Evolutionary conservation across 1,140 invertebrate species (phyloP).

Genomic region (Drosophila guanche): DNA sequence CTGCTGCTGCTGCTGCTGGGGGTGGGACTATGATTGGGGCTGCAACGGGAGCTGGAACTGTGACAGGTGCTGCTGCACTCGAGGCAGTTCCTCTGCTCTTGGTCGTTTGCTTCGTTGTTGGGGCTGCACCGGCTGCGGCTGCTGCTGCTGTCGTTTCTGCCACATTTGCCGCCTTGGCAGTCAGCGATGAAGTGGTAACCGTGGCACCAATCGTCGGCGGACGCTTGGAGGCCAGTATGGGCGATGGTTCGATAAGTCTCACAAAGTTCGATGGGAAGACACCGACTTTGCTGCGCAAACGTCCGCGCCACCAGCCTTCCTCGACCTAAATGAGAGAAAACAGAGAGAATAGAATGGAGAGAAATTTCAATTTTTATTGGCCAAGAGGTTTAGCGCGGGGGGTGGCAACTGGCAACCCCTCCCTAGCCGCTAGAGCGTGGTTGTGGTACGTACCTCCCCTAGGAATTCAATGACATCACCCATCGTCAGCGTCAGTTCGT

Average conservation of each 20-base stretch:
- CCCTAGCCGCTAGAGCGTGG: conserved; percentile 16
- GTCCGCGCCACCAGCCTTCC: conserved; percentile 95
- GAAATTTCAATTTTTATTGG: conserved; percentile 63
- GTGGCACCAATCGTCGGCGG: conserved; percentile 77
- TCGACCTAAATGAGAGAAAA: conserved; percentile 84
- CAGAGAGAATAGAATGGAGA: conserved; percentile 12
- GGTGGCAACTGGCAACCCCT: conserved; percentile 34
- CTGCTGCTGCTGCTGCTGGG: conserved; percentile 15
- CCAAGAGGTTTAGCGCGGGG: conserved; percentile 71
- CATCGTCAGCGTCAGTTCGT: conserved; percentile 93
- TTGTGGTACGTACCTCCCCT: conserved; percentile 87
- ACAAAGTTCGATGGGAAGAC: conserved; percentile 98
- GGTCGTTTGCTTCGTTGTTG: conserved; percentile 57
- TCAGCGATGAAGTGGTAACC: conserved; percentile 48
- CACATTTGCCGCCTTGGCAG: conserved; percentile 49
- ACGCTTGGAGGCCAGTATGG: conserved; percentile 76
- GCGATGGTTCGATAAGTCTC: conserved; percentile 86
- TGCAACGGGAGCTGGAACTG: conserved; percentile 6
- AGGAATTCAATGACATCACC: conserved; percentile 95
- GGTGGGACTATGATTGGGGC: conserved; percentile 10
- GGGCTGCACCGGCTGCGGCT: conserved; percentile 17
- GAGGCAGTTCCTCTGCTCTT: conserved; percentile 45
- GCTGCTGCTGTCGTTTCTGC: conserved; percentile 17
- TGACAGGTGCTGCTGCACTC: background rate
- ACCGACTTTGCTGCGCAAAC: conserved; percentile 89